Conservation (phyloP, 2,888 invertebrate genomes). For the Elmis aenea region DNA sequence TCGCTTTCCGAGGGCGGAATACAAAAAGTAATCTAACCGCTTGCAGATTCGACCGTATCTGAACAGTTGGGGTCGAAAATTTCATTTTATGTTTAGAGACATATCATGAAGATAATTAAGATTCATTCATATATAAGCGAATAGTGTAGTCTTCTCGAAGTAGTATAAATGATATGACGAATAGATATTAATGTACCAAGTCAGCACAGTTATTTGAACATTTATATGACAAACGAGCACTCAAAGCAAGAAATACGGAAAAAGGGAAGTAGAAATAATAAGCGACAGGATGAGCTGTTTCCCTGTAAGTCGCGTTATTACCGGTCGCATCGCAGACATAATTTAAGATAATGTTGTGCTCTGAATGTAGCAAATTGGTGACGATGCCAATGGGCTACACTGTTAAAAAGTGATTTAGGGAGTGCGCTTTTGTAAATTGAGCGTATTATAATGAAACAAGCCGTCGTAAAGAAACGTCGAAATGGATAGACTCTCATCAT, state of each 20-base stretch:
- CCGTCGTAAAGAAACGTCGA: too few relatives aligned
- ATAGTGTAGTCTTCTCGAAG: too few relatives aligned
- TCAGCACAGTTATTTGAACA: constrained; percentile 16
- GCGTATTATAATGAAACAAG: too few relatives aligned
- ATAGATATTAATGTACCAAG: constrained; percentile 10
- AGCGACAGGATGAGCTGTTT: constrained; percentile 31
- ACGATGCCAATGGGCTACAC: constrained; percentile 24
- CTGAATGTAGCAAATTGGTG: constrained; percentile 28
- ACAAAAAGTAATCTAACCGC: constrained; percentile 33
- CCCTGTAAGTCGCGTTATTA: constrained; percentile 24
- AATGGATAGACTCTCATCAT: too few relatives aligned
- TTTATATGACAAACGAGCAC: constrained; percentile 27
- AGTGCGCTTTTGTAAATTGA: too few relatives aligned
- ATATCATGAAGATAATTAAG: too few relatives aligned
- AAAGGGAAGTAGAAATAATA: constrained; percentile 31
- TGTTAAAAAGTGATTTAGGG: constrained; percentile 30
- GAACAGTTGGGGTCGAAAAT: constrained; percentile 5
- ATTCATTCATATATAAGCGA: too few relatives aligned
- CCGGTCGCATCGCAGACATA: constrained; percentile 23
- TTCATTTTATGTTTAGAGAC: constrained; percentile 4
- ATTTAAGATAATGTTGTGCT: constrained; percentile 27
- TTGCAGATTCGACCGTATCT: constrained; percentile 19
- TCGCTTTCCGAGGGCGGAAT: constrained; percentile 30
- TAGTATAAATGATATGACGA: too few relatives aligned
- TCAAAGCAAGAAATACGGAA: constrained; percentile 19